These are phyloP conservation scores for Sclerodermus sp. DNA, from an alignment of 2,888 invertebrate genomes.

Conservation along the genomic window DNA sequence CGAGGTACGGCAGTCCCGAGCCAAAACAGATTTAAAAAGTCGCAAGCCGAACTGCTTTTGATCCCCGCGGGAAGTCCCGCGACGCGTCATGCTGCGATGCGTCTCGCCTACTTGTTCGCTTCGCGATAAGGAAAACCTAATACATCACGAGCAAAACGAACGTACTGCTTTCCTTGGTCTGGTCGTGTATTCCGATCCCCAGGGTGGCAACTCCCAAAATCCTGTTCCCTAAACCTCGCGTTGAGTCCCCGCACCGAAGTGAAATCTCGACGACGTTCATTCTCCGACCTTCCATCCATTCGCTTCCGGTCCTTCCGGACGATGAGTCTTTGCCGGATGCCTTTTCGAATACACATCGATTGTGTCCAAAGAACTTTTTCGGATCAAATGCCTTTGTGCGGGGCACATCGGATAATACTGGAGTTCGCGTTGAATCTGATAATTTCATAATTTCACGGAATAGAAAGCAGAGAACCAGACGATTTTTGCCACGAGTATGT, in stretches of 20 bases:
- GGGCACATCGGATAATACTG: background rate
- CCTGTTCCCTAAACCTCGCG: slow-evolving; percentile 18
- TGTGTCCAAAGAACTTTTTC: background rate
- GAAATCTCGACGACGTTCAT: slow-evolving; percentile 28
- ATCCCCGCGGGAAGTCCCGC: slow-evolving; percentile 24
- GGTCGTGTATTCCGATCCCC: background rate
- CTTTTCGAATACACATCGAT: slow-evolving; percentile 18
- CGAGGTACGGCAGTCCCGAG: background rate
- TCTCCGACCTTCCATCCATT: background rate
- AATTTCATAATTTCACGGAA: no score
- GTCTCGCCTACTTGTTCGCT: background rate
- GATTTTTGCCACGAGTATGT: no score
- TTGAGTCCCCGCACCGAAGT: background rate
- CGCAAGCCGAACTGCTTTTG: slow-evolving; percentile 14
- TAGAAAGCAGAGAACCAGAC: no score
- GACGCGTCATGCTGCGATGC: background rate
- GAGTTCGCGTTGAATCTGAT: background rate
- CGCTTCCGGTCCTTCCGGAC: no score
- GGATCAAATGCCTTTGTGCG: background rate
- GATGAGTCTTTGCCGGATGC: slow-evolving; percentile 28
- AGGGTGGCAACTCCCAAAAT: no score
- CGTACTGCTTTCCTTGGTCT: slow-evolving; percentile 16
- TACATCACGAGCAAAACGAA: slow-evolving; percentile 21
- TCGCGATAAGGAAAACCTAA: slow-evolving; percentile 33
- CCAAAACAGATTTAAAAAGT: slow-evolving; percentile 28